phyloP scores from a whole-genome alignment of 2,888 invertebrate genomes.

The Cremastinae sp. region DNA sequence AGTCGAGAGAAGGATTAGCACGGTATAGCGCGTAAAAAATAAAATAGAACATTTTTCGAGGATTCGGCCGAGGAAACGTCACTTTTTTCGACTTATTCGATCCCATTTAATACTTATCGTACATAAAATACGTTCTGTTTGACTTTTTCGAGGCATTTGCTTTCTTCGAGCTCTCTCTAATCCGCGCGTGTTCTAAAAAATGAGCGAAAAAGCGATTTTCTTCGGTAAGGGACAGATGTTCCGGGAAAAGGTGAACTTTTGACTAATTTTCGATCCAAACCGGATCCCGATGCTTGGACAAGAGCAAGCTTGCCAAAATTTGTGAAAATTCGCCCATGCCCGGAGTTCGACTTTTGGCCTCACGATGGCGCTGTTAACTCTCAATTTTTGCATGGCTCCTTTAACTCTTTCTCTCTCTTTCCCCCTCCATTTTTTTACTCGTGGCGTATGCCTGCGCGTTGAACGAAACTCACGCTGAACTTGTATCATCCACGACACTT shows the following conservation, averaged over 20 bases:
- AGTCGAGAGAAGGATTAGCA: no score
- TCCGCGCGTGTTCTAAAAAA: no score
- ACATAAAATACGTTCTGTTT: no score
- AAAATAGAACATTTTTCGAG: no score
- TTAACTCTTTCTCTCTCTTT: not conserved
- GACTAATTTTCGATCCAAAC: not conserved
- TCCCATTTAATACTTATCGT: no score
- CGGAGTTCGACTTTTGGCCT: no score
- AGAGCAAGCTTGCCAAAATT: not conserved
- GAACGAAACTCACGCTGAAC: slow-evolving; percentile 29
- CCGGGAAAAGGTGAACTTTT: slow-evolving; percentile 8
- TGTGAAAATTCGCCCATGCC: no score
- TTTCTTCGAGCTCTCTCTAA: no score
- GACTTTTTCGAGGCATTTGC: no score
- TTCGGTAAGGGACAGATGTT: not conserved
- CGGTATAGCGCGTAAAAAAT: no score
- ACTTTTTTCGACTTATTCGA: no score
- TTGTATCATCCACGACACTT: not conserved
- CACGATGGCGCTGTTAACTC: not conserved
- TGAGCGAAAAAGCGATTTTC: slow-evolving; percentile 1
- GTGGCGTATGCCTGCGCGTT: not conserved
- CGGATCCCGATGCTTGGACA: not conserved
- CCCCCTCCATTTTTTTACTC: not conserved
- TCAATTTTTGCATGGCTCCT: slow-evolving; percentile 20
- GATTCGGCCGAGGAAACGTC: no score